Evolutionary conservation across 2,797 vertebrate species (phyloP), one percentile per base, ranked within the genome.

Genomic region (Chloroceryle inda): DNA sequence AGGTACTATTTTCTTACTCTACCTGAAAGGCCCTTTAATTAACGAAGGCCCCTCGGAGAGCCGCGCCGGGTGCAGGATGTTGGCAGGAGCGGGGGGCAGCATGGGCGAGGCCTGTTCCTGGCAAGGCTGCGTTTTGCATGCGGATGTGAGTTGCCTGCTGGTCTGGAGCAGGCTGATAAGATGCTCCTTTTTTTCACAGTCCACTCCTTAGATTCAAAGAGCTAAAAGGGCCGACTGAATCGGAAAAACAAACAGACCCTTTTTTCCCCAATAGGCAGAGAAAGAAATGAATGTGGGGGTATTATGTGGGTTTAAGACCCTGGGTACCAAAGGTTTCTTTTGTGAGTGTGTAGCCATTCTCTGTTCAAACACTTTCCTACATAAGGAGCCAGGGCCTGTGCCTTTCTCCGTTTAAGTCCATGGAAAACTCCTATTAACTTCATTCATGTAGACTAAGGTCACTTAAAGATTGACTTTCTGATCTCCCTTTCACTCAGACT

Each of bases 111-210:
- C 98, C 98, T 98, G 96, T 98, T 98, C 98, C 98, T 98, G 98
- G 98, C 98, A 97, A 91, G 97, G 96, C 96, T 98, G 97, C 97
- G 98, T 98, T 99, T 98, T 98, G 98, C 98, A 94, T 98, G 96
- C 97, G 98, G 98, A 98, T 98, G 98, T 98, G 98, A 98, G 98
- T 94, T 95, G 98, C 98, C 98, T 98, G 98, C 97, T 98, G 98
- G 98, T 98, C 99, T 99, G 99, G 97, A 98, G 98, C 97, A 93
- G 82, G 97, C 99, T 98, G 99, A 99, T 99, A 99, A 99, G 99
- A 99, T 98, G 98, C 98, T 97, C 97, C 97, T 98, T 98, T 98
- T 98, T 98, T 98, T 98, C 98, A 95, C 86, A 82, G 98, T 94
- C 94, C 93, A 52, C 95, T 98, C 94, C 97, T 98, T 97, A 94